phyloP scores from a whole-genome alignment of 2,797 vertebrate species.

The Etheostoma perlongum region DNA sequence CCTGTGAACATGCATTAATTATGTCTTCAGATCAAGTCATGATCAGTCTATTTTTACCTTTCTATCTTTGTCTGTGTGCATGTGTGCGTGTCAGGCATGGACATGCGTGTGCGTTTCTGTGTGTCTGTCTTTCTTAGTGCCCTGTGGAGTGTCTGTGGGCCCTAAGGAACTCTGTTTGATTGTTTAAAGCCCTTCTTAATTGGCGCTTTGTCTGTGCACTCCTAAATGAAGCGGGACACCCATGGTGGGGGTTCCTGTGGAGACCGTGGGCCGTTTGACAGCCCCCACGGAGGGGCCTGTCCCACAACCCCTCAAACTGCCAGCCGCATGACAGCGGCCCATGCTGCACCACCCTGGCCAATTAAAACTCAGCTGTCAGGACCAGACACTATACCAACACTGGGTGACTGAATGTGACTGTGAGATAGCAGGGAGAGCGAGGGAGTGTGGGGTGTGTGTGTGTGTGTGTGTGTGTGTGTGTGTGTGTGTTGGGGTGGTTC shows the following conservation, averaged over 20 bases:
- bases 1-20: constrained; percentile 73
- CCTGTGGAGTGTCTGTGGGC: constrained; percentile 82
- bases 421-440: constrained; percentile 61
- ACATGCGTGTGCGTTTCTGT: constrained; percentile 43
- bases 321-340: constrained; percentile 88
- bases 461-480: constrained; percentile 38
- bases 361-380: constrained; percentile 94
- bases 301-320: constrained; percentile 88
- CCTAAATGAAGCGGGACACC: constrained; percentile 89
- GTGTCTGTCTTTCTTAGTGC: constrained; percentile 72
- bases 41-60: constrained; percentile 79
- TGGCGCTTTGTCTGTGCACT: constrained; percentile 88
- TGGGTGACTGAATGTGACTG: constrained; percentile 81
- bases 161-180: constrained; percentile 87
- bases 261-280: constrained; percentile 87
- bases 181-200: constrained; percentile 90
- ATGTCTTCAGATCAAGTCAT: constrained; percentile 79
- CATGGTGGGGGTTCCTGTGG: constrained; percentile 84
- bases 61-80: constrained; percentile 52
- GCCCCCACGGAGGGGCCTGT: constrained; percentile 86
- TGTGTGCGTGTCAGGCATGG: constrained; percentile 42
- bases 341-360: constrained; percentile 87
- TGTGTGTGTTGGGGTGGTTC: constrained; percentile 75
- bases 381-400: constrained; percentile 92
- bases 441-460: constrained; percentile 3